Conservation (phyloP, 2,888 invertebrate genomes). For the Cecidostiba fungosa region DNA sequence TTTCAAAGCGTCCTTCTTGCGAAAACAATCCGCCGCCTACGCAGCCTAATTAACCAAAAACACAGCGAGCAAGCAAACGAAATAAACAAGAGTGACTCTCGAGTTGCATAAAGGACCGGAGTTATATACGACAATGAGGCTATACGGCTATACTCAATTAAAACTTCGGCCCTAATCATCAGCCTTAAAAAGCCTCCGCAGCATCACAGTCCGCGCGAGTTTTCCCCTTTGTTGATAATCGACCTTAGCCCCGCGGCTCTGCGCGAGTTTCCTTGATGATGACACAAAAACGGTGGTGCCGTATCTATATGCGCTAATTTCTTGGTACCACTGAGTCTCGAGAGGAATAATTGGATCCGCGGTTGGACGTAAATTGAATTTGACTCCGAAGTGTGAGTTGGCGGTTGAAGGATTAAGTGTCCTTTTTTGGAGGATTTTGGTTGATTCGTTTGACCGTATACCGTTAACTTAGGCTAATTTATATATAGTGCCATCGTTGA, state of each 20-base stretch:
- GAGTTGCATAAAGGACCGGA: neutral
- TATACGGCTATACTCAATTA: slow-evolving; percentile 27
- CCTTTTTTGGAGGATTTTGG: neutral
- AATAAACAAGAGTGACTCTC: neutral
- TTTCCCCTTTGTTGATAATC: slow-evolving; percentile 12
- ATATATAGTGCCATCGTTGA: neutral
- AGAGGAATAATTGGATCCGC: neutral
- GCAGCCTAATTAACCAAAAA: neutral
- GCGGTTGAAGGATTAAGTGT: neutral
- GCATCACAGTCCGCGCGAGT: neutral
- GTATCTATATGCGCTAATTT: neutral
- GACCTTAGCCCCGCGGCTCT: neutral
- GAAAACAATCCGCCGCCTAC: neutral
- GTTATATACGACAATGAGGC: neutral
- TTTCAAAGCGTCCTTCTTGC: neutral
- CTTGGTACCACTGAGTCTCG: neutral
- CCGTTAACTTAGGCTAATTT: too few species aligned
- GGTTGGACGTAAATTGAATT: neutral
- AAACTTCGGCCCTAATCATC: slow-evolving; percentile 31
- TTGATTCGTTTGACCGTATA: too few species aligned
- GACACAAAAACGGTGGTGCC: neutral
- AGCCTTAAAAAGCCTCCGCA: neutral
- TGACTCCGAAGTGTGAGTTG: neutral
- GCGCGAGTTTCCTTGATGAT: neutral
- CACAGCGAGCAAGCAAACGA: neutral